Evolutionary conservation across 2,113 vertebrate genomes (phyloP), one percentile per base, ranked within the genome.

Genomic region (Nyctereutes procyonoides): DNA sequence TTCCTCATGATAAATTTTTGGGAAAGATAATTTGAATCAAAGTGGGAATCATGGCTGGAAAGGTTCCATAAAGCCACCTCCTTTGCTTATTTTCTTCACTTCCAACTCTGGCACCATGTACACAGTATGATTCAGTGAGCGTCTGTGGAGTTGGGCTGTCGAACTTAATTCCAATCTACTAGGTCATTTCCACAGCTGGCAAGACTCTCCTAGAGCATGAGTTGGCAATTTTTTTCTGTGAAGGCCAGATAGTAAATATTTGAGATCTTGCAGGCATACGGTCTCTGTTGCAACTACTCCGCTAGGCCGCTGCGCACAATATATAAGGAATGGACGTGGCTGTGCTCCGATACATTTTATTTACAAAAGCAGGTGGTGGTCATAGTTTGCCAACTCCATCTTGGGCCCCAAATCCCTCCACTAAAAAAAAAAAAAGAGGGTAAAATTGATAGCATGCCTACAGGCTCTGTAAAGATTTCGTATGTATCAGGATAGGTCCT

Each of bases 91-190:
- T 91, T 90, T 60, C 67, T 85, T 93, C 81, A 30, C 11, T 77
- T 77, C 79, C 48, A 43, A 32, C 51, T 86, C 69, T 53, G 38
- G 65, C 53, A 73, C 28, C 76, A 88, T 16, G 7, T 43, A 60
- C 13, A 30, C 60, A 69, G 79, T 53, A 38, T 24, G 83, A 9
- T 56, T 94, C 67, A 86, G 38, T 51, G 28, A 60, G 58, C 38
- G 15, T 65, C 81, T 88, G 28, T n/a, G 60, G 71, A 88, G 38
- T 6, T 69, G 43, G 65, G 65, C 63, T 28, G 22, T 17, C 53
- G 58, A 96, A 56, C 60, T 58, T 22, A 97, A 88, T 95, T 82
- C 65, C 20, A 84, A 84, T 69, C 74, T 85, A 63, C 35, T 35
- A 77, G 80, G 15, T 81, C 85, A 88, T 16, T 92, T 73, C 53